Evolutionary conservation across 2,113 vertebrate species (phyloP).

Genomic region (Dolichallabes microphthalmus): DNA sequence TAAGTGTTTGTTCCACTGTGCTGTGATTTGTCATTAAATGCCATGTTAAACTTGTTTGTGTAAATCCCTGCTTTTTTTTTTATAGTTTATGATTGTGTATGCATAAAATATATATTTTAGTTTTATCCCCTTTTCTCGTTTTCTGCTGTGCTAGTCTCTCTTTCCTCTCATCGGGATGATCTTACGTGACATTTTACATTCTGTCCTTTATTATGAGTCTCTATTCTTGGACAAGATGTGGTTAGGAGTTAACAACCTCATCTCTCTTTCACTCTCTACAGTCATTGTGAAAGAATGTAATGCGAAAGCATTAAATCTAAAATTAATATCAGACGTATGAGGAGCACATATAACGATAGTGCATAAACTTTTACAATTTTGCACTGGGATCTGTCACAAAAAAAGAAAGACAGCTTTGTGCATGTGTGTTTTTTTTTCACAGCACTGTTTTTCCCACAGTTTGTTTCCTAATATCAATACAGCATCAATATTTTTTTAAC

Average conservation of each 20-base stretch:
- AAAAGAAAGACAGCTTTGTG: neutral
- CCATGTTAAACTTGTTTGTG: neutral
- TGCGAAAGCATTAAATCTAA: neutral
- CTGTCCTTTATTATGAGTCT: conserved; percentile 67
- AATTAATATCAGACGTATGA: conserved; percentile 2
- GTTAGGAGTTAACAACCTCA: conserved; percentile 62
- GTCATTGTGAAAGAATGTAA: conserved; percentile 17
- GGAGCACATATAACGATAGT: neutral
- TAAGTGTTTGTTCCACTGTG: neutral
- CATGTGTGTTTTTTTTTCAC: neutral
- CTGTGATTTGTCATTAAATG: neutral
- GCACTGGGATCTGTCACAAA: neutral
- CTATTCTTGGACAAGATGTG: conserved; percentile 63
- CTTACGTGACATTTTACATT: conserved; percentile 73
- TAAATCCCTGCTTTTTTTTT: neutral
- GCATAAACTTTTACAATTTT: conserved; percentile 16
- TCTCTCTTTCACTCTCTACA: conserved; percentile 13
- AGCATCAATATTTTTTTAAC: neutral
- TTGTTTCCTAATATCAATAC: neutral
- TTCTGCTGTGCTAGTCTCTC: neutral
- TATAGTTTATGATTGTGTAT: neutral
- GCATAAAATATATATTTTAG: neutral
- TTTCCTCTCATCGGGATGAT: conserved; percentile 61
- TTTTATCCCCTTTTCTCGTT: neutral
- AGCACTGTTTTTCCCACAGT: neutral